Conservation (phyloP, 2,113 vertebrate species). For the Platycercus adscitus region DNA sequence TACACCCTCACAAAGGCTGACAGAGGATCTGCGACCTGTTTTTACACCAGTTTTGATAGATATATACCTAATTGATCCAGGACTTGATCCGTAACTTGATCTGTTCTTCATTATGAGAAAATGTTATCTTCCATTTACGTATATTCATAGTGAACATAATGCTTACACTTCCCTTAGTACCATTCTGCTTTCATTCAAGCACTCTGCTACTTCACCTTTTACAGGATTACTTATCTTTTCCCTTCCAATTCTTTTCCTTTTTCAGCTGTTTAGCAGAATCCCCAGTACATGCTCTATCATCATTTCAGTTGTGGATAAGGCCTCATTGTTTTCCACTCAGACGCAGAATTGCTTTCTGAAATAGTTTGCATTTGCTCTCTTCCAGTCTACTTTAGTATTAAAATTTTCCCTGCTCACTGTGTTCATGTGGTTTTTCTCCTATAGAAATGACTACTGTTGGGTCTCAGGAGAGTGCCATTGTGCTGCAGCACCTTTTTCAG, state of each 20-base stretch:
- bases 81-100: not conserved
- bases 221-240: not conserved
- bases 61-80: not conserved
- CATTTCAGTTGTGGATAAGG: slow-evolving; percentile 7
- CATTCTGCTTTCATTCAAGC: not conserved
- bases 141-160: not conserved
- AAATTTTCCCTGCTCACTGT: slow-evolving; percentile 56
- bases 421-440: slow-evolving; percentile 62
- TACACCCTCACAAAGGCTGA: not conserved
- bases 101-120: not conserved
- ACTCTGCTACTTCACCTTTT: not conserved
- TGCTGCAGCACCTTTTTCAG: slow-evolving; percentile 49
- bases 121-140: not conserved
- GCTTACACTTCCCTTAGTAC: not conserved
- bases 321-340: slow-evolving; percentile 27
- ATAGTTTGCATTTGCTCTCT: slow-evolving; percentile 9
- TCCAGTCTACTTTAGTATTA: not conserved
- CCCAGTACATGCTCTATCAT: not conserved
- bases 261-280: not conserved
- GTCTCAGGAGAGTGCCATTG: not conserved
- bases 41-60: not conserved
- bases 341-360: not conserved
- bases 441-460: not conserved
- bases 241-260: not conserved
- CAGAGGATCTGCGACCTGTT: not conserved